Evolutionary conservation across 2,113 vertebrate genomes (phyloP).

Genomic region (Hypocryptadius cinnamomeus): DNA sequence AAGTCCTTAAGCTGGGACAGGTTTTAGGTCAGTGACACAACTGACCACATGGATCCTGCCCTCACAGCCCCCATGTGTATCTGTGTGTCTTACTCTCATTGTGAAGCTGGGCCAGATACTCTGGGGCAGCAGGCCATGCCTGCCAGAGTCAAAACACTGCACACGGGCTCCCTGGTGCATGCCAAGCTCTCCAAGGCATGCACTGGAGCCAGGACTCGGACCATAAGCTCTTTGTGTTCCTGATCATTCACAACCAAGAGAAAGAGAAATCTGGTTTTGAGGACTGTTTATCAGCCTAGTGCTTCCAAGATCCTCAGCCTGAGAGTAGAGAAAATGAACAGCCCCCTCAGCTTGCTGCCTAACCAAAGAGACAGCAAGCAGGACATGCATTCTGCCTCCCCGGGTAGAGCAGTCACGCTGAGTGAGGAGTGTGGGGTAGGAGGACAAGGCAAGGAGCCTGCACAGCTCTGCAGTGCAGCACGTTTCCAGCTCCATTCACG

Average conservation of each 20-base stretch:
- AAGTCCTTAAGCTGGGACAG: not conserved
- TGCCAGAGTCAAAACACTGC: not conserved
- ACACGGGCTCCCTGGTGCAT: not conserved
- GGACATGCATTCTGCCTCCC: not conserved
- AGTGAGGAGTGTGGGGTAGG: not conserved
- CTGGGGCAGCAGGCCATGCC: not conserved
- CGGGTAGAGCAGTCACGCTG: not conserved
- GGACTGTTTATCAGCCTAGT: not conserved
- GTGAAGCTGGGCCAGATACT: not conserved
- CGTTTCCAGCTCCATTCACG: not conserved
- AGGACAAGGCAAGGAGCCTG: not conserved
- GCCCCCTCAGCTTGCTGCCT: not conserved
- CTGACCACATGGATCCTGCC: accelerated
- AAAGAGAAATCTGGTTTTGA: not conserved
- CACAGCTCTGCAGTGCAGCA: not conserved
- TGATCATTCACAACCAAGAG: constrained; percentile 8
- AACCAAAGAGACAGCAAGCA: not conserved
- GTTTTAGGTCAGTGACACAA: not conserved
- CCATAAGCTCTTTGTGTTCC: constrained; percentile 18
- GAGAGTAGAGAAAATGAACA: not conserved
- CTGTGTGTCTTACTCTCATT: not conserved
- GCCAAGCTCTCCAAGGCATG: not conserved
- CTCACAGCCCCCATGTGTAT: accelerated
- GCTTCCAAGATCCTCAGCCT: not conserved
- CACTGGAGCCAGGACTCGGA: not conserved